Percentiles rank a stretch among this genome's conserved stretches.
Conservation (phyloP, 2,888 invertebrate species). For the Caenorhabditis panamensis region DNA sequence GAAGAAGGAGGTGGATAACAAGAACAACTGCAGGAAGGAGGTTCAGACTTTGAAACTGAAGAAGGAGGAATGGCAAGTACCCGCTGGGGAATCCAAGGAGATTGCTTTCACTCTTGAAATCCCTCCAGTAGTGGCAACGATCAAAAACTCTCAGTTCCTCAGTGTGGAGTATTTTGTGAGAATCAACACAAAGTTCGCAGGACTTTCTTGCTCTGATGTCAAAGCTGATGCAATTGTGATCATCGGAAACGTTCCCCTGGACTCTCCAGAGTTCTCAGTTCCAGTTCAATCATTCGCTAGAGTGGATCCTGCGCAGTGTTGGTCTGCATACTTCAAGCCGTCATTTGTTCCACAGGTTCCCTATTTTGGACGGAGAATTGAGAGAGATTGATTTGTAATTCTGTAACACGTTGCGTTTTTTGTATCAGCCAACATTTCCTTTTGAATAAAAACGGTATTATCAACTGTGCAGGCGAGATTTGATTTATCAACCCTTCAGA, state of each 20-base stretch:
- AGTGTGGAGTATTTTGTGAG: slow-evolving; percentile 38
- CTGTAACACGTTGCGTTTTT: too few species aligned
- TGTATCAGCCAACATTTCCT: too few species aligned
- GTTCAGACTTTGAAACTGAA: not conserved
- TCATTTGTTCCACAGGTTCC: not conserved
- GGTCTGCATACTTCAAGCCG: not conserved
- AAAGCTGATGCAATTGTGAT: slow-evolving; percentile 26
- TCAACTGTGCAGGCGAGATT: too few species aligned
- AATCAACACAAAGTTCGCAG: not conserved
- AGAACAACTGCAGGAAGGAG: not conserved
- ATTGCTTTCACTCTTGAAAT: slow-evolving; percentile 23
- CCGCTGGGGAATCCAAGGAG: not conserved
- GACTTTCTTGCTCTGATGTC: not conserved
- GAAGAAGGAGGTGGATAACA: not conserved
- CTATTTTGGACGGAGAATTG: too few species aligned
- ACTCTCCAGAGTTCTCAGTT: too few species aligned
- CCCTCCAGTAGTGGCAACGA: slow-evolving; percentile 30
- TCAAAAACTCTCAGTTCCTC: slow-evolving; percentile 18
- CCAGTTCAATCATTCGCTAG: too few species aligned
- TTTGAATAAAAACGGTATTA: too few species aligned
- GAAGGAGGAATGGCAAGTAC: not conserved
- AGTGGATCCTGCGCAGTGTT: not conserved
- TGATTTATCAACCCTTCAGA: too few species aligned
- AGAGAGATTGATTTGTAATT: too few species aligned
- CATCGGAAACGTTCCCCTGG: slow-evolving; percentile 23